Percentiles rank a stretch among this genome's conserved stretches.
phyloP scores from a whole-genome alignment of 1,140 invertebrate species.

The Phenacoccus solenopsis region DNA sequence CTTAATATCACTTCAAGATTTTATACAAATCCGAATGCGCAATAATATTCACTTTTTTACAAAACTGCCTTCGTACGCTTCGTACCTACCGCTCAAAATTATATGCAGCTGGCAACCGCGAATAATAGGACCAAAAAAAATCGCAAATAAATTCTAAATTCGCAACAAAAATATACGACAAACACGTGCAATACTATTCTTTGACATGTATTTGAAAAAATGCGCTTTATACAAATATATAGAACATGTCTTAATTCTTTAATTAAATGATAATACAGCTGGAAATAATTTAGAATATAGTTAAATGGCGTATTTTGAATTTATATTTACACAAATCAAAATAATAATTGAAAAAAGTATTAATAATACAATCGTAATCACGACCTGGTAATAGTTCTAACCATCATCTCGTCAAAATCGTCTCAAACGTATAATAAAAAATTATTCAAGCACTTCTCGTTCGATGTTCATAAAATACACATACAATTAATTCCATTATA shows the following conservation, averaged over 20 bases:
- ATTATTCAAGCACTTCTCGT: neutral
- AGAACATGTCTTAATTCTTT: neutral
- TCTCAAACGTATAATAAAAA: neutral
- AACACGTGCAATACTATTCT: no score
- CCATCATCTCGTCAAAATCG: neutral
- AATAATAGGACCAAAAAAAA: no score
- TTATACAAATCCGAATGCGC: no score
- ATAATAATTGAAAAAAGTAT: neutral
- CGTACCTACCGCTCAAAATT: no score
- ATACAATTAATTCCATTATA: no score
- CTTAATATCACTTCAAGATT: no score
- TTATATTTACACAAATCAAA: neutral
- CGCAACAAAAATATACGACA: no score
- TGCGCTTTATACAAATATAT: neutral
- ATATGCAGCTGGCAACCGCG: no score
- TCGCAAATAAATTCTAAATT: no score
- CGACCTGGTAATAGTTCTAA: neutral
- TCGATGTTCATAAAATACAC: neutral
- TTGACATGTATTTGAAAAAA: conserved; percentile 3
- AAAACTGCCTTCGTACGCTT: no score
- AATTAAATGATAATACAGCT: conserved; percentile 3
- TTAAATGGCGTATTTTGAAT: neutral
- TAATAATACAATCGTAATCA: neutral
- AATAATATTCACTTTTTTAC: no score
- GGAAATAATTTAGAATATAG: neutral